These are phyloP conservation scores for Podargus strigoides DNA, from an alignment of 2,797 vertebrate species.

Conservation along the genomic window DNA sequence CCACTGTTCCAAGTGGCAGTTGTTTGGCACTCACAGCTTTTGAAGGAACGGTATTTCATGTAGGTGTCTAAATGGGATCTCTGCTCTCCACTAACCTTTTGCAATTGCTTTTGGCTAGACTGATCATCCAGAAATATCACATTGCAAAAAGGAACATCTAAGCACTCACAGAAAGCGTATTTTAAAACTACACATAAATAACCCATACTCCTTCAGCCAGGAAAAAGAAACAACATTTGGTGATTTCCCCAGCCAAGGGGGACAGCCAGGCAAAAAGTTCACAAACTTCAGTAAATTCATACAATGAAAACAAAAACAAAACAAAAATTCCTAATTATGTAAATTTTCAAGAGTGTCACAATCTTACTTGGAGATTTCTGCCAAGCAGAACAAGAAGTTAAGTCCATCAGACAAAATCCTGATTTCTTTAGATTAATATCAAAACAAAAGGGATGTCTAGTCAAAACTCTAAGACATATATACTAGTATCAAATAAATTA, in stretches of 20 bases:
- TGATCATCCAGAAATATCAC: constrained; percentile 39
- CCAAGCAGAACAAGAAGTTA: constrained; percentile 8
- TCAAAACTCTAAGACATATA: background rate
- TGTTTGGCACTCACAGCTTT: constrained; percentile 14
- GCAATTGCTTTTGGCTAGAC: constrained; percentile 32
- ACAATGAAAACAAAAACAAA: constrained; percentile 38
- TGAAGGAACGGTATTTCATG: background rate
- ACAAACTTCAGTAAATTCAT: constrained; percentile 35
- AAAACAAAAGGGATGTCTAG: background rate
- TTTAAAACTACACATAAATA: constrained; percentile 40
- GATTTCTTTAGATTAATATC: background rate
- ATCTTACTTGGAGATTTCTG: background rate
- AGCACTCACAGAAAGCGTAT: constrained; percentile 24
- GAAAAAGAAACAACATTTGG: constrained; percentile 8
- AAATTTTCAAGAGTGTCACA: constrained; percentile 47
- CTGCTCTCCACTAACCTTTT: constrained; percentile 30
- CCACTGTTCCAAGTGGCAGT: constrained; percentile 15
- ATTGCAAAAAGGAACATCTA: background rate
- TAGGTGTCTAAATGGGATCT: constrained; percentile 50
- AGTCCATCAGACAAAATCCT: background rate
- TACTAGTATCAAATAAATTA: background rate
- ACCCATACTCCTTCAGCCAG: background rate
- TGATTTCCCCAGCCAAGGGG: constrained; percentile 20
- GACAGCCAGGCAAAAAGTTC: constrained; percentile 39
- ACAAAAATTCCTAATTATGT: constrained; percentile 28